These are phyloP conservation scores for Amblyteles armatorius DNA, from an alignment of 2,888 invertebrate species.

Conservation along the genomic window DNA sequence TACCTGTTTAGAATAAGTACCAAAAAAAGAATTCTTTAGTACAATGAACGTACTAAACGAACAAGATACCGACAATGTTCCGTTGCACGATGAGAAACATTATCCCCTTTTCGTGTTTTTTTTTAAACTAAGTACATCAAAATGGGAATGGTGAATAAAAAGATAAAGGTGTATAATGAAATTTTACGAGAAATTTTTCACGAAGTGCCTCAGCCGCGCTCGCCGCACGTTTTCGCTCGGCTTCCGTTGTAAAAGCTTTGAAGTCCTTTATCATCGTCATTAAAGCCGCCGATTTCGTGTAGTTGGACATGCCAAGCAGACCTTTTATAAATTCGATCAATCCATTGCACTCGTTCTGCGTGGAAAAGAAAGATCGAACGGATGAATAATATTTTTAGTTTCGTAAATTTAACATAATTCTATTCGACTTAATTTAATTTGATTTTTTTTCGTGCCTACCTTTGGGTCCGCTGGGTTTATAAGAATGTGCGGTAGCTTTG, in stretches of 20 bases:
- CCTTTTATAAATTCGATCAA: conserved; percentile 80
- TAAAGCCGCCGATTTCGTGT: conserved; percentile 80
- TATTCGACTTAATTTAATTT: background rate
- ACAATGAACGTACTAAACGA: background rate
- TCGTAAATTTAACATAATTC: background rate
- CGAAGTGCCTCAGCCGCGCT: conserved; percentile 80
- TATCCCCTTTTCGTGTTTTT: background rate
- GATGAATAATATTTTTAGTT: background rate
- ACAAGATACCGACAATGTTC: background rate
- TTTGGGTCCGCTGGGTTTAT: conserved; percentile 86
- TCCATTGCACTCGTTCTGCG: conserved; percentile 77
- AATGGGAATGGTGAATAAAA: conserved; percentile 10
- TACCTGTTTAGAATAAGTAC: conserved; percentile 81
- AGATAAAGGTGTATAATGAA: conserved; percentile 25
- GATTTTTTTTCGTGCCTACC: conserved; percentile 76
- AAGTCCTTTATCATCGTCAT: conserved; percentile 82
- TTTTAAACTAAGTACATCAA: background rate
- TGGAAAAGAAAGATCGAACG: background rate
- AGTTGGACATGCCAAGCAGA: conserved; percentile 82
- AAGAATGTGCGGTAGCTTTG: conserved; percentile 86
- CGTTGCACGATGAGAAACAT: too few species aligned
- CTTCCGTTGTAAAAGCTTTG: conserved; percentile 83
- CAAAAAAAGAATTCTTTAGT: conserved; percentile 3
- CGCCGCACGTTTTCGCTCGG: conserved; percentile 75
- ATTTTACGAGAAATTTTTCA: conserved; percentile 66